Percentiles rank a stretch among this genome's conserved stretches.
These are phyloP conservation scores for Gambusia holbrooki DNA, from an alignment of 2,113 vertebrate genomes.

Conservation along the genomic window DNA sequence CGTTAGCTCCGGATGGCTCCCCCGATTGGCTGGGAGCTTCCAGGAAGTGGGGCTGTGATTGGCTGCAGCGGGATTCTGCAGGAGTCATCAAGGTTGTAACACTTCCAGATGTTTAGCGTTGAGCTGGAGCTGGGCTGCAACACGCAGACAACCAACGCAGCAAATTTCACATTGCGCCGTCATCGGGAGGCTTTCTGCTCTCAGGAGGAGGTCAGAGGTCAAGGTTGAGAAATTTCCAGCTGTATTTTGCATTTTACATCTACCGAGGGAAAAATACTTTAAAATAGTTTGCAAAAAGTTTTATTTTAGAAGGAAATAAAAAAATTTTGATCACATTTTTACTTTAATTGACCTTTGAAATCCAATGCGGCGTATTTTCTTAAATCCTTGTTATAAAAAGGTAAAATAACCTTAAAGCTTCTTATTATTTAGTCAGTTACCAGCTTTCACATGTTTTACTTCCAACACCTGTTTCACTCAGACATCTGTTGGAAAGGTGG, in stretches of 20 bases:
- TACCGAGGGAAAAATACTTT: too few species aligned
- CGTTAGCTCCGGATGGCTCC: conserved; percentile 6
- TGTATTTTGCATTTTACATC: too few species aligned
- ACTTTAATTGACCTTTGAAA: not conserved
- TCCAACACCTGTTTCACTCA: conserved; percentile 1
- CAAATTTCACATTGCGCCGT: conserved; percentile 3
- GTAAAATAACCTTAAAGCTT: not conserved
- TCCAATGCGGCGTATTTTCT: not conserved
- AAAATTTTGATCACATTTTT: too few species aligned
- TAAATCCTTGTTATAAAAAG: not conserved
- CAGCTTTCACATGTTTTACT: not conserved
- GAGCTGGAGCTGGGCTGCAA: conserved; percentile 83
- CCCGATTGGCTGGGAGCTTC: conserved; percentile 39
- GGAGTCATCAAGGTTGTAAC: conserved; percentile 63
- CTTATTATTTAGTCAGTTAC: too few species aligned
- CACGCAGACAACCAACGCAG: conserved; percentile 12
- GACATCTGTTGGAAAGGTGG: not conserved
- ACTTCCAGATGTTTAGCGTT: conserved; percentile 86
- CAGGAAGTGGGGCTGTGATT: conserved; percentile 54
- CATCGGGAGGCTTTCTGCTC: conserved; percentile 5
- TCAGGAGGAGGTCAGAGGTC: conserved; percentile 4
- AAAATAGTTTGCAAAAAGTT: too few species aligned
- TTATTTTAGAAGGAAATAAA: too few species aligned
- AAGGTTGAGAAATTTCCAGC: not conserved
- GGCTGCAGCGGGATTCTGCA: conserved; percentile 59